Conservation (phyloP, 2,797 vertebrate species). For the Anabas testudineus region DNA sequence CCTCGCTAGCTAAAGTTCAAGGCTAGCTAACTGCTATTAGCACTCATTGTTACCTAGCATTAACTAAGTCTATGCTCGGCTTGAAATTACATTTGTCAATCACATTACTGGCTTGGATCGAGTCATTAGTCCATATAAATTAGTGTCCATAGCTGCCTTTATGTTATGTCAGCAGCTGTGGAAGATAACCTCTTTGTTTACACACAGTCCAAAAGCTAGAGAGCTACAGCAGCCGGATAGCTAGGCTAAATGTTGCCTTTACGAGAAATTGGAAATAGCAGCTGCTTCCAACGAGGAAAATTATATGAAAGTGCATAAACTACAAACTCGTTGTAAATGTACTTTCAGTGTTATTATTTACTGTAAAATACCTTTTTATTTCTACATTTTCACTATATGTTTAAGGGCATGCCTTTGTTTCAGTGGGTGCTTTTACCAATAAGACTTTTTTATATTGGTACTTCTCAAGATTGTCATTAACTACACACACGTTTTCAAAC, state of each 20-base stretch:
- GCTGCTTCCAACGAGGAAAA: accelerated
- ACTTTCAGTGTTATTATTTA: too few species aligned
- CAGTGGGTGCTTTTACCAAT: too few species aligned
- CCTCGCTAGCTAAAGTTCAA: neutral
- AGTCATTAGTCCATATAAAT: neutral
- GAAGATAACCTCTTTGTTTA: neutral
- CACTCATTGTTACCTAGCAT: neutral
- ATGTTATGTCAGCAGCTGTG: accelerated
- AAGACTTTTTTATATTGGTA: too few species aligned
- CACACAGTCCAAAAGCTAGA: neutral
- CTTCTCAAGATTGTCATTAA: too few species aligned
- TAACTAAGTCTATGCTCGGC: neutral
- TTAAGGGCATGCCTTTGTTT: too few species aligned
- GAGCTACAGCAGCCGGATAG: neutral
- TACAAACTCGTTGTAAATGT: too few species aligned
- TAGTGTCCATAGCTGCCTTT: neutral
- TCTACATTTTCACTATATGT: too few species aligned
- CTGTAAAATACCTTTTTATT: too few species aligned
- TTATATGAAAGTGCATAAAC: too few species aligned
- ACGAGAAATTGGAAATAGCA: neutral
- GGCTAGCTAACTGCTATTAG: neutral
- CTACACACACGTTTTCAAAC: too few species aligned
- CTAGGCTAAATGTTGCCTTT: conserved; percentile 49
- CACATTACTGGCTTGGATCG: neutral
- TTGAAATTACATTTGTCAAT: neutral